Conservation (phyloP, 2,797 vertebrate species). For the Psittacula echo region DNA sequence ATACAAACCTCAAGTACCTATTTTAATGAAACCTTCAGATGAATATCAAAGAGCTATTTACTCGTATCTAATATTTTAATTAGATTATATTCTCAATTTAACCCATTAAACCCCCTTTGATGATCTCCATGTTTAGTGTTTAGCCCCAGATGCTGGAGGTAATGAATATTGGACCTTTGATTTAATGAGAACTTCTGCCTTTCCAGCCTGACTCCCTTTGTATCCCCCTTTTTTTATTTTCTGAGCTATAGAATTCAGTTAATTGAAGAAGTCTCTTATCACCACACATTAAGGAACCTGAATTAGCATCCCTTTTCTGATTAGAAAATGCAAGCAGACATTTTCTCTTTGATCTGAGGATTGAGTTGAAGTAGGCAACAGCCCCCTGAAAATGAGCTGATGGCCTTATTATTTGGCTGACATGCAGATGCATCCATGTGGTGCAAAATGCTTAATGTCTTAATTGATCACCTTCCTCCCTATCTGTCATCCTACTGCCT, state of each 20-base stretch:
- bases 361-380: conserved; percentile 86
- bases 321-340: conserved; percentile 85
- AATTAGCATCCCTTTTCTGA: conserved; percentile 98
- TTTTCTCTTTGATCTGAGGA: conserved; percentile 94
- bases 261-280: conserved; percentile 99
- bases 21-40: conserved; percentile 95
- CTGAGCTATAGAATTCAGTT: conserved; percentile 96
- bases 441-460: conserved; percentile 99
- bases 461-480: conserved; percentile 97
- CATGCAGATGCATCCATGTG: conserved; percentile 92
- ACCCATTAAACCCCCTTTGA: conserved; percentile 98
- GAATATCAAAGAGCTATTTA: conserved; percentile 99
- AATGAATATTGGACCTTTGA: conserved; percentile 93
- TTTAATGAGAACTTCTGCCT: conserved; percentile 94
- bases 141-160: conserved; percentile 94
- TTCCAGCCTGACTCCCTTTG: conserved; percentile 88
- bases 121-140: conserved; percentile 91
- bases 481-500: conserved; percentile 73
- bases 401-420: conserved; percentile 91
- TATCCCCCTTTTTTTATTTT: conserved; percentile 82
- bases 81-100: conserved; percentile 99
- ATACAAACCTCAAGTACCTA: conserved; percentile 86
- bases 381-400: conserved; percentile 98
- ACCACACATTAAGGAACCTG: conserved; percentile 92
- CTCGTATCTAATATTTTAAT: conserved; percentile 98